Percentiles rank a stretch among this genome's conserved stretches.
phyloP scores from a whole-genome alignment of 2,113 vertebrate genomes.

The Callorhinus ursinus region DNA sequence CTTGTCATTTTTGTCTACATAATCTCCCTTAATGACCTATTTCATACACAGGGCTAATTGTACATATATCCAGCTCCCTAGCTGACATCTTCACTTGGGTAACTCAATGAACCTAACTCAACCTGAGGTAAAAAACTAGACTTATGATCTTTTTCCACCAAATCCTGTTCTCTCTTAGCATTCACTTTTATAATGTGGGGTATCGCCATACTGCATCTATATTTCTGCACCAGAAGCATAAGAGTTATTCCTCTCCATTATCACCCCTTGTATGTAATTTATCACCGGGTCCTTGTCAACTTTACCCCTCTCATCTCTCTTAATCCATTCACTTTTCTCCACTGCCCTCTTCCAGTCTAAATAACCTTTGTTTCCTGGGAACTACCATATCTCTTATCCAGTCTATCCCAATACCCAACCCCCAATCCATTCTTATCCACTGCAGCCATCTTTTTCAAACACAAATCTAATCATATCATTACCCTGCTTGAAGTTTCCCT shows the following conservation, averaged over 20 bases:
- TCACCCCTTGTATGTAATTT: not conserved
- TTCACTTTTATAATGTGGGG: not conserved
- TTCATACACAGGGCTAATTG: not conserved
- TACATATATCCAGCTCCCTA: not conserved
- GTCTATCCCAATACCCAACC: not conserved
- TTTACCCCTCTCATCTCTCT: not conserved
- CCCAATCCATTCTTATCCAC: not conserved
- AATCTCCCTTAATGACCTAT: not conserved
- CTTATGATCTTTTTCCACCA: not conserved
- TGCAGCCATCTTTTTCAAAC: slow-evolving; percentile 11
- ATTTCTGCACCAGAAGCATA: slow-evolving; percentile 11
- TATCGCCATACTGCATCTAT: not conserved
- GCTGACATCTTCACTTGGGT: not conserved
- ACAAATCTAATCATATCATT: slow-evolving; percentile 21
- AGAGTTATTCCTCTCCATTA: not conserved
- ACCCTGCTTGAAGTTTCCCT: not conserved
- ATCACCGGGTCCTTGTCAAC: not conserved
- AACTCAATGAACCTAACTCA: slow-evolving; percentile 19
- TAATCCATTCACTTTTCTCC: not conserved
- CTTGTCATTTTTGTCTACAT: not conserved
- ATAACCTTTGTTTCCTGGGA: not conserved
- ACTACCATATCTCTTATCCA: not conserved
- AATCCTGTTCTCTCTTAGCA: not conserved
- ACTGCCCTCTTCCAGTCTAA: not conserved
- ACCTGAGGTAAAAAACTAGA: not conserved